Evolutionary conservation across 2,888 invertebrate genomes (phyloP), one percentile per base, ranked within the genome.

Genomic region (Ectemnius cavifrons): DNA sequence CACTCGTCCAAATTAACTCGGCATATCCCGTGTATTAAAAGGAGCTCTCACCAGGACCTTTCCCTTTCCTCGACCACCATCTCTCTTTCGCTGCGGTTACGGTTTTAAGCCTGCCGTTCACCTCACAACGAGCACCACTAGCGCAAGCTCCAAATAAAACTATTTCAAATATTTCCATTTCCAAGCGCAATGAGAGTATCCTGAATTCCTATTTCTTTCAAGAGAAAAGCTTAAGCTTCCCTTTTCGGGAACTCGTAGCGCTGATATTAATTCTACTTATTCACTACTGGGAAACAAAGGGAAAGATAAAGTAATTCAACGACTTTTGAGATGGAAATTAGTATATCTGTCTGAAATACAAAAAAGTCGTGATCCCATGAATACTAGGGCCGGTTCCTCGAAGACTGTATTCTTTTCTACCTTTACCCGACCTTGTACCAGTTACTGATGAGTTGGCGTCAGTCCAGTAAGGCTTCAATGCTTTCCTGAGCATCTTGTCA

Each of bases 361-460:
- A 37, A 6, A 37, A 6, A 8, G 37, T 37, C 8, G 3, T 23
- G 11, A 37, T 37, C 37, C 6, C 8, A 37, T 37, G 37, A 11
- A 37, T 37, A 37, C 6, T 6, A 37, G 11, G 37, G 37, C 2
- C 11, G 37, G 37, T 8, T 37, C 8, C 0, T 37, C 37, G 37
- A 69, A 27, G 63, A 61, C 63, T 58, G 20, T 65, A 71, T 64
- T 67, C 63, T 81, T 81, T 80, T 80, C 37, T 11, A 8, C 5
- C 37, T 37, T 37, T 8, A 37, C 1, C 37, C 8, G 37, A 11
- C 37, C 37, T 37, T 73, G 63, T 49, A 79, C 76, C 80, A 71
- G 83, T 83, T 84, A 77, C 86, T 79, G 85, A 86, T 86, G 85
- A 86, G 84, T 86, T 86, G 86, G 86, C 86, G 72, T 23, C 67